These are phyloP conservation scores for Phyllostomus hastatus DNA, from an alignment of 2,113 vertebrate genomes.

Conservation along the genomic window DNA sequence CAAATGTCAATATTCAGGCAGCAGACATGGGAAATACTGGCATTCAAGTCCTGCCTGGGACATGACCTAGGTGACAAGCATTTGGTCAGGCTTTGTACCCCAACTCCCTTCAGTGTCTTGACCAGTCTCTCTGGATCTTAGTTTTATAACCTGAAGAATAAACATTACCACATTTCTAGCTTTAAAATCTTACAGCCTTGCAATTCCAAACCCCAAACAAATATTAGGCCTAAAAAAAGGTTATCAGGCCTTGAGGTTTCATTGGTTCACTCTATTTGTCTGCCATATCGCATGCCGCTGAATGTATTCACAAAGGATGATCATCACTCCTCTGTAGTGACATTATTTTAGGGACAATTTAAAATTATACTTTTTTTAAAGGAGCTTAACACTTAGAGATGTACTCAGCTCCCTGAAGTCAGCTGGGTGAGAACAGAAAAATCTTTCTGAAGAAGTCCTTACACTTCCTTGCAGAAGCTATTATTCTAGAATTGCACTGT, in stretches of 20 bases:
- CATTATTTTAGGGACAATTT: neutral
- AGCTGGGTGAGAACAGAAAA: neutral
- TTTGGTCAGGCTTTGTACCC: neutral
- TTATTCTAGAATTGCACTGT: neutral
- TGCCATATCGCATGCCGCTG: neutral
- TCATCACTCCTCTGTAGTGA: neutral
- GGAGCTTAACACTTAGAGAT: neutral
- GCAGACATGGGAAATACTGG: neutral
- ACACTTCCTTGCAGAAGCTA: neutral
- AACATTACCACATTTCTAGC: neutral
- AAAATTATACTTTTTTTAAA: neutral
- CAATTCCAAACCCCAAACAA: neutral
- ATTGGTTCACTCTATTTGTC: neutral
- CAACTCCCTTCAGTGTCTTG: neutral
- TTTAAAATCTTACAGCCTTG: neutral
- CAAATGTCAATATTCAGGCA: neutral
- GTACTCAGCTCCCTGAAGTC: neutral
- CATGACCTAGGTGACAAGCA: neutral
- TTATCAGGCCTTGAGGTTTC: neutral
- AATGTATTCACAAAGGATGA: neutral
- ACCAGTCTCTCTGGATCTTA: neutral
- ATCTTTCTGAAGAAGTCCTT: neutral
- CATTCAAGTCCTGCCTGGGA: neutral
- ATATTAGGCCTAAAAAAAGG: neutral
- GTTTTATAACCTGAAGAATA: neutral